Evolutionary conservation across 1,140 invertebrate genomes (phyloP).

Genomic region (Spodoptera frugiperda): DNA sequence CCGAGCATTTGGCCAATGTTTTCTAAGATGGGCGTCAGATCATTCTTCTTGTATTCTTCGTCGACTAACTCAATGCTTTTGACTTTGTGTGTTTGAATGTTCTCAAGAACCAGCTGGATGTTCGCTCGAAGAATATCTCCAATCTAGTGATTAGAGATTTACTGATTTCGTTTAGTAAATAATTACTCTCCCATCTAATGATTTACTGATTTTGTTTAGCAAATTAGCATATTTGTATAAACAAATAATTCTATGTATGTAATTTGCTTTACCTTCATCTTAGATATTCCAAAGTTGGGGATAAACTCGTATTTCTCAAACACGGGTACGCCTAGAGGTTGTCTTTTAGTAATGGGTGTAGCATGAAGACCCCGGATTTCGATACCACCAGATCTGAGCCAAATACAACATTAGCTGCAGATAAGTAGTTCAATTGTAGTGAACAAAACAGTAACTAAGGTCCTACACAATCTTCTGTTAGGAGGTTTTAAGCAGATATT

Average conservation of each 20-base stretch:
- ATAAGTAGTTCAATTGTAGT: too few relatives aligned
- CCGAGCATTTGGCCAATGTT: constrained; percentile 87
- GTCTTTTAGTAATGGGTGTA: constrained; percentile 91
- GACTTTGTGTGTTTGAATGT: constrained; percentile 89
- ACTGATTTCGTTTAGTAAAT: too few relatives aligned
- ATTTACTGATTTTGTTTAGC: too few relatives aligned
- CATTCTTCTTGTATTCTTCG: constrained; percentile 82
- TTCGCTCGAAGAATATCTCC: constrained; percentile 86
- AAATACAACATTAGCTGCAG: not conserved
- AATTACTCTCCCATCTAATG: too few relatives aligned
- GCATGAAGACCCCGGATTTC: constrained; percentile 94
- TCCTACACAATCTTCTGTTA: too few relatives aligned
- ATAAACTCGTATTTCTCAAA: constrained; percentile 92
- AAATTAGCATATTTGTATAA: too few relatives aligned
- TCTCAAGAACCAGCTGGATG: constrained; percentile 93
- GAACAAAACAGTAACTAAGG: too few relatives aligned
- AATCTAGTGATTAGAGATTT: constrained; percentile 57
- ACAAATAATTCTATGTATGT: not conserved
- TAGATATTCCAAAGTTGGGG: constrained; percentile 86
- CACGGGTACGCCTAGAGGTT: constrained; percentile 88
- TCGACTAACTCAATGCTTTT: constrained; percentile 90
- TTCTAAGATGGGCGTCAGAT: constrained; percentile 82
- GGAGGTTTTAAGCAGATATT: too few relatives aligned
- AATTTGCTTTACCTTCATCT: constrained; percentile 64
- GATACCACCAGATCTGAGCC: constrained; percentile 92